Conservation (phyloP, 2,797 vertebrate genomes). For the Pipistrellus pygmaeus region DNA sequence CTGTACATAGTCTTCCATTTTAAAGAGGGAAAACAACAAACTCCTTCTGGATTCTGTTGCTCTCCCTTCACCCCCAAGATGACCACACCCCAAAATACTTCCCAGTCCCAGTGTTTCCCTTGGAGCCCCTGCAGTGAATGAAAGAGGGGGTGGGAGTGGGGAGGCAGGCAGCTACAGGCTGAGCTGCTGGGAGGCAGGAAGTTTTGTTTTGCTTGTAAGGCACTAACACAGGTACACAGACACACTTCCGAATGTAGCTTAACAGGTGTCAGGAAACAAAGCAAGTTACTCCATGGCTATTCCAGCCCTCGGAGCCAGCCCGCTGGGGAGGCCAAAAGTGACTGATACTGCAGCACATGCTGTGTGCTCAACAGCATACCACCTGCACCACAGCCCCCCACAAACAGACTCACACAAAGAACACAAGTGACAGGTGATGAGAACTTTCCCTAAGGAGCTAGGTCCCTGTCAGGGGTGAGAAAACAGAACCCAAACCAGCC, state of each 20-base stretch:
- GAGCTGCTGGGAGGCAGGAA: slow-evolving; percentile 63
- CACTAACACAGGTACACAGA: slow-evolving; percentile 8
- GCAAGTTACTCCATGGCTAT: slow-evolving; percentile 54
- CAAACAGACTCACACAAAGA: slow-evolving; percentile 5
- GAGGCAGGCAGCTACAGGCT: slow-evolving; percentile 37
- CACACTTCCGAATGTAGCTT: slow-evolving; percentile 59
- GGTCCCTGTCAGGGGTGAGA: not conserved
- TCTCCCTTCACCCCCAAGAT: not conserved
- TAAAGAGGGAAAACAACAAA: slow-evolving; percentile 54
- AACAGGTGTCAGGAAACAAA: slow-evolving; percentile 80
- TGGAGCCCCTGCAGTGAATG: slow-evolving; percentile 66
- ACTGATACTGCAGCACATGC: not conserved
- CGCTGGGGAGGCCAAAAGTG: not conserved
- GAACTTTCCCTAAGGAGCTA: slow-evolving; percentile 64
- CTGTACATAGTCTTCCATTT: not conserved
- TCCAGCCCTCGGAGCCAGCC: not conserved
- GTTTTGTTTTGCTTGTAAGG: slow-evolving; percentile 64
- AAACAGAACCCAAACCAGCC: slow-evolving; percentile 10
- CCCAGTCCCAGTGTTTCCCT: not conserved
- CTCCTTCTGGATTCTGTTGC: slow-evolving; percentile 2
- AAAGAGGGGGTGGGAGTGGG: slow-evolving; percentile 42
- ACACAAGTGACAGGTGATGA: slow-evolving; percentile 37
- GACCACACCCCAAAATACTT: slow-evolving; percentile 77
- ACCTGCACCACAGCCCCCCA: not conserved
- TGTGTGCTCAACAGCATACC: not conserved